phyloP scores from a whole-genome alignment of 1,140 invertebrate species.

The Hirudo medicinalis region DNA sequence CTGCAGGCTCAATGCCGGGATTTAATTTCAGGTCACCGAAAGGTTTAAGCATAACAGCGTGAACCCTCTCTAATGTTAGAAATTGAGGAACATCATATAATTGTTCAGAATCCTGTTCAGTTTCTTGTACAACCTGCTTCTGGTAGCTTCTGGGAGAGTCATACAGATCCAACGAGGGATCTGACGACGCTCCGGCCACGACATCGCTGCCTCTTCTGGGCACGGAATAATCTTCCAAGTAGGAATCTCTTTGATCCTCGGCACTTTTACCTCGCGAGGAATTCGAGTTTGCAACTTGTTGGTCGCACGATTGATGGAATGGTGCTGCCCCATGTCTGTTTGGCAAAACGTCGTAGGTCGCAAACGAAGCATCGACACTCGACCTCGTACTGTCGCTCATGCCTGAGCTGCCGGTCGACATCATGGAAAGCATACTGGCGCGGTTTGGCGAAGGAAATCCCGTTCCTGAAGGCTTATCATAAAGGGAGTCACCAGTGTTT shows the following conservation, averaged over 20 bases:
- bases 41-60: too few species aligned
- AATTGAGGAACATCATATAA: slow-evolving; percentile 5
- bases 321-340: too few species aligned
- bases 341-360: not conserved
- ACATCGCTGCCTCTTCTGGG: not conserved
- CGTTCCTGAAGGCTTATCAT: slow-evolving; percentile 89
- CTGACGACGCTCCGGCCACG: not conserved
- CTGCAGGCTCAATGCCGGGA: too few species aligned
- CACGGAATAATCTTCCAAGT: slow-evolving; percentile 19
- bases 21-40: too few species aligned
- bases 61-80: not conserved
- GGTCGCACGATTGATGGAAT: not conserved
- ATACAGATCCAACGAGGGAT: slow-evolving; percentile 1
- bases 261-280: not conserved
- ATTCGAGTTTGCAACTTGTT: not conserved
- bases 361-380: not conserved
- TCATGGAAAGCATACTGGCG: slow-evolving; percentile 7
- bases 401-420: slow-evolving; percentile 13
- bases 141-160: slow-evolving; percentile 11
- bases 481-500: slow-evolving; percentile 61
- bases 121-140: not conserved
- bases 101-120: slow-evolving; percentile 3
- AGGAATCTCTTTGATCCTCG: slow-evolving; percentile 13
- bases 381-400: not conserved
- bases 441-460: slow-evolving; percentile 43